These are phyloP conservation scores for Rhinatrema bivittatum DNA, from an alignment of 2,797 vertebrate genomes.

Conservation along the genomic window DNA sequence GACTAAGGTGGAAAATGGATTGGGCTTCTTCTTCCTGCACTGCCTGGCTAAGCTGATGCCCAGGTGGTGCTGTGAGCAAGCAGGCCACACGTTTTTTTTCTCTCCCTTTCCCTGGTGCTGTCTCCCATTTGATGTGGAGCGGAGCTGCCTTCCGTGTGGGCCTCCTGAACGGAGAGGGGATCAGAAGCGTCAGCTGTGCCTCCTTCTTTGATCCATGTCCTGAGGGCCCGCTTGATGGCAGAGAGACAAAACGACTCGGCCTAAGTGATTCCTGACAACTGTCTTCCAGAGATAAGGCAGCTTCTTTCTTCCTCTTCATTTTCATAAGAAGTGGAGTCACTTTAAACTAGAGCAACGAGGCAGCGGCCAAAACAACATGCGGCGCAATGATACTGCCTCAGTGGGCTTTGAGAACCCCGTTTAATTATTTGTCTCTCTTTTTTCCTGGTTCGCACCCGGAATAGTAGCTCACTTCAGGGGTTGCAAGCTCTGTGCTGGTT, in stretches of 20 bases:
- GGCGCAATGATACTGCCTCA: constrained; percentile 6
- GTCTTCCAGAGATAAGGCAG: constrained; percentile 96
- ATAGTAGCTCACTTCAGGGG: too few species aligned
- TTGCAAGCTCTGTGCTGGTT: too few species aligned
- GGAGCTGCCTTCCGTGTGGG: constrained; percentile 63
- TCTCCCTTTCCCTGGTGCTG: constrained; percentile 27
- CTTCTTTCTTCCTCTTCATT: constrained; percentile 52
- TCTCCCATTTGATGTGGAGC: constrained; percentile 67
- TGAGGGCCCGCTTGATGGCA: constrained; percentile 89
- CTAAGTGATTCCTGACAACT: constrained; percentile 96
- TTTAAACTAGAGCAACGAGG: constrained; percentile 37
- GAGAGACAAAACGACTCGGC: constrained; percentile 83
- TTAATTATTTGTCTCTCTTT: constrained; percentile 7
- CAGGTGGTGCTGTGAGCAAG: too few species aligned
- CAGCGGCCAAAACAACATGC: constrained; percentile 11
- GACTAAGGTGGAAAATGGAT: too few species aligned
- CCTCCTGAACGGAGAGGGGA: constrained; percentile 70
- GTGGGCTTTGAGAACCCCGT: constrained; percentile 17
- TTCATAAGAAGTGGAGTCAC: constrained; percentile 44
- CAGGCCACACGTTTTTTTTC: too few species aligned
- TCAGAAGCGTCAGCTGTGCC: constrained; percentile 77
- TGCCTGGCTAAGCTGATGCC: constrained; percentile 7
- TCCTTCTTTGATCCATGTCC: constrained; percentile 98
- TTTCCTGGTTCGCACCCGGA: background rate
- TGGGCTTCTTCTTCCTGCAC: too few species aligned